phyloP scores from a whole-genome alignment of 2,797 vertebrate genomes.

The Thamnophis elegans region DNA sequence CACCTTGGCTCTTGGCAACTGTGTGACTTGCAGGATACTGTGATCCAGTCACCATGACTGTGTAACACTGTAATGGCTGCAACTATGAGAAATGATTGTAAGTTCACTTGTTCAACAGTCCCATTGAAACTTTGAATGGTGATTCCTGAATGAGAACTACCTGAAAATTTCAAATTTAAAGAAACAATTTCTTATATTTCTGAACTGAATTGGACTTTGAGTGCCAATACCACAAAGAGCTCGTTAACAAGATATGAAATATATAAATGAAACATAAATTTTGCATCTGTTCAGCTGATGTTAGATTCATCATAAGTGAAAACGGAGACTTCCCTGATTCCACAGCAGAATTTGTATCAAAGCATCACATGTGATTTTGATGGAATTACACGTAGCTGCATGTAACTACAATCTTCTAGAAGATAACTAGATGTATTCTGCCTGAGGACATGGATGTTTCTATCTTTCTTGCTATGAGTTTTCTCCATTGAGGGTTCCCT shows the following conservation, averaged over 20 bases:
- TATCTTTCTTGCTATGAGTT: background rate
- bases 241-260: slow-evolving; percentile 31
- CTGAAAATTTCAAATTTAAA: slow-evolving; percentile 14
- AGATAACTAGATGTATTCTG: background rate
- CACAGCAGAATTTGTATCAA: background rate
- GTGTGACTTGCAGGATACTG: background rate
- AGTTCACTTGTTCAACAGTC: background rate
- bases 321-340: background rate
- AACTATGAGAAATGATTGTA: background rate
- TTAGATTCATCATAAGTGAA: background rate
- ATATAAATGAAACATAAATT: slow-evolving; percentile 28
- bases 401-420: background rate
- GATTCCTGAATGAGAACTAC: background rate
- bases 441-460: background rate
- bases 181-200: slow-evolving; percentile 37
- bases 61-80: background rate
- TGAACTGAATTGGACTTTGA: slow-evolving; percentile 21
- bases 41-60: background rate
- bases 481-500: background rate
- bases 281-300: background rate
- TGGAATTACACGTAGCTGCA: background rate
- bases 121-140: background rate
- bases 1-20: no score
- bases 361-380: background rate
- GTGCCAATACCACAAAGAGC: slow-evolving; percentile 20